Base-by-base conservation (phyloP, 2,888 invertebrate genomes). In the Cinara cedri region DNA sequence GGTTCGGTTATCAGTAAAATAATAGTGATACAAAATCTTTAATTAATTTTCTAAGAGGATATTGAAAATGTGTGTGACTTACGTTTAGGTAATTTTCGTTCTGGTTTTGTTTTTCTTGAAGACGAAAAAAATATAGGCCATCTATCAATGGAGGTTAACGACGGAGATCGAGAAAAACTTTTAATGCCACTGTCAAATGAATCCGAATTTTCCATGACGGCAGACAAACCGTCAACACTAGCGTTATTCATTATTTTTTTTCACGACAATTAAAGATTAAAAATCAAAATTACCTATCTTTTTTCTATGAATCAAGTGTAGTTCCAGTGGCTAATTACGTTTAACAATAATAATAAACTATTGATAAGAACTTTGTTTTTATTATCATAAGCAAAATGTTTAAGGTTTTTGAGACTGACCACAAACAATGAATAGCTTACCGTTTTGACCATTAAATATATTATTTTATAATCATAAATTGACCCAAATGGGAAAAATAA, bases 61-160 rank as follows among this genome's bases (percentile, higher is more conserved):
- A 60, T 19, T 60, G 19, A 26, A n/a, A 49, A 49, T 21, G 10
- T 34, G 16, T 13, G 51, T 11, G 16, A 81, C 82, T 81, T 68
- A 82, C 82, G 63, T 76, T 81, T 82, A 1, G 70, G 46, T 51
- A 75, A 63, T 60, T 81, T 81, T 68, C 65, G 51, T 26, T 82
- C 82, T 13, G 65, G 66, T 66, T 63, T 81, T 16, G 81, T 19
- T 55, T 71, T 78, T 55, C 82, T 81, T 1, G 81, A 57, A 4
- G 81, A 81, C n/a, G 81, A 80, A n/a, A 82, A 81, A 68, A 81
- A 81, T 57, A 72, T 60, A 14, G 81, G 82, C 81, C 82, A 82
- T 44, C 78, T 75, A 44, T 82, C 82, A 14, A 82, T 65, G 34
- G 82, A 82, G 9, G 81, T 78, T 14, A 82, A 54, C 1, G 82